These are phyloP conservation scores for Caradrina clavipalpis DNA, from an alignment of 2,888 invertebrate genomes.

Conservation along the genomic window DNA sequence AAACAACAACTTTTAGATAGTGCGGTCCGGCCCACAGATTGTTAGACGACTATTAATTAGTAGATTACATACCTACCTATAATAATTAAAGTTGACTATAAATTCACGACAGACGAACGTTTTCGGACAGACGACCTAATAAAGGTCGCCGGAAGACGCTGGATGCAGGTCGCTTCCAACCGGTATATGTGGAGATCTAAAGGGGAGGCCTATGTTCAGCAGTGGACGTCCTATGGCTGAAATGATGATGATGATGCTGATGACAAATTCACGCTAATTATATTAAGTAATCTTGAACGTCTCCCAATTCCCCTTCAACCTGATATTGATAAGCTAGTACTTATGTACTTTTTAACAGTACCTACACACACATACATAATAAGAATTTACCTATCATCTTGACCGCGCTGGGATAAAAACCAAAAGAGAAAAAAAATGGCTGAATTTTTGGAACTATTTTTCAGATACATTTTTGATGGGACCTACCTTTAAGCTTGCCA, in stretches of 20 bases:
- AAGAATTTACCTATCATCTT: neutral
- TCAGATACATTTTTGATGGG: neutral
- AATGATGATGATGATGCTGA: too few species aligned
- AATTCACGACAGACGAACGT: too few species aligned
- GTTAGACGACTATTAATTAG: neutral
- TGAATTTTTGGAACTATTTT: neutral
- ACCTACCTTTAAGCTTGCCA: slow-evolving; percentile 65
- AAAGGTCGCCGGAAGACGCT: too few species aligned
- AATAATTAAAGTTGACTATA: neutral
- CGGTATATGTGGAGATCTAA: too few species aligned
- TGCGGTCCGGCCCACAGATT: neutral
- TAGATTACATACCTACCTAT: neutral
- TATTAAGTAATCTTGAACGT: slow-evolving; percentile 3
- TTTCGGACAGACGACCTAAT: too few species aligned
- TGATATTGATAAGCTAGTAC: neutral
- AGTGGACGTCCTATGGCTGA: too few species aligned
- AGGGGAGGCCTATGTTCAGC: too few species aligned
- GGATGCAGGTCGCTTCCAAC: too few species aligned
- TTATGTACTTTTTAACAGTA: neutral
- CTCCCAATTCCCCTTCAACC: slow-evolving; percentile 6
- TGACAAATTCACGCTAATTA: neutral
- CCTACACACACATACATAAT: neutral
- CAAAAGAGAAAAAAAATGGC: too few species aligned
- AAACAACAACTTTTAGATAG: neutral
- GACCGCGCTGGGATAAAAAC: too few species aligned